Conservation (phyloP, 2,797 vertebrate genomes). For the Macropus fuliginosus region DNA sequence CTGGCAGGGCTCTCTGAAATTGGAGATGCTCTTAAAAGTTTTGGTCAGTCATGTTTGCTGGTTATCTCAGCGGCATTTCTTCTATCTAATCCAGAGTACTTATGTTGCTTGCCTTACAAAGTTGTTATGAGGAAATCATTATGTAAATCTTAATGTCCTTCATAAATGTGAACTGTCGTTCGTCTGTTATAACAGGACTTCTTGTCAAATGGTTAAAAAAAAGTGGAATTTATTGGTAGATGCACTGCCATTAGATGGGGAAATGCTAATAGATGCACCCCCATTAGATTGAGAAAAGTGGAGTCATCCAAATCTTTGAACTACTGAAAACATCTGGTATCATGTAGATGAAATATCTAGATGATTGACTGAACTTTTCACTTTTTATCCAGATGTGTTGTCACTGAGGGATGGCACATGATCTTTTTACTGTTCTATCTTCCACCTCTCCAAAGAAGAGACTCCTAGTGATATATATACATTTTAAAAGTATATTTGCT, state of each 20-base stretch:
- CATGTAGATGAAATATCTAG: constrained; percentile 4
- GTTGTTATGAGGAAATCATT: background rate
- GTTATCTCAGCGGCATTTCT: background rate
- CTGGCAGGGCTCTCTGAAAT: background rate
- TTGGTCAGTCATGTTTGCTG: background rate
- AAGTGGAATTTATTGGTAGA: constrained; percentile 49
- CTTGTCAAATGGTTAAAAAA: constrained; percentile 44
- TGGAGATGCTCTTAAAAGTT: background rate
- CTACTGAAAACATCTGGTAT: constrained; percentile 63
- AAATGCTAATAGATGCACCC: constrained; percentile 46
- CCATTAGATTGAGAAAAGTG: constrained; percentile 61
- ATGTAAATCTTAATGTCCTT: background rate
- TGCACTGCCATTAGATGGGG: constrained; percentile 57
- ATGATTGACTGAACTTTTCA: background rate
- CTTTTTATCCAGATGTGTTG: constrained; percentile 8
- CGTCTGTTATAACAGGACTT: background rate
- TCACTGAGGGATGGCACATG: background rate
- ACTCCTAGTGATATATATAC: background rate
- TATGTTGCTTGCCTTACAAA: background rate
- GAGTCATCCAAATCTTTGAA: constrained; percentile 67
- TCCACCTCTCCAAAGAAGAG: background rate
- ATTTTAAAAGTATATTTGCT: constrained; percentile 27
- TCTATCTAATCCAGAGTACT: background rate
- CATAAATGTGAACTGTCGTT: constrained; percentile 36
- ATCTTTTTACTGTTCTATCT: background rate